Percentiles rank a stretch among this genome's conserved stretches.
Evolutionary conservation across 2,888 invertebrate species (phyloP).

Genomic region (Caenorhabditis uteleia): DNA sequence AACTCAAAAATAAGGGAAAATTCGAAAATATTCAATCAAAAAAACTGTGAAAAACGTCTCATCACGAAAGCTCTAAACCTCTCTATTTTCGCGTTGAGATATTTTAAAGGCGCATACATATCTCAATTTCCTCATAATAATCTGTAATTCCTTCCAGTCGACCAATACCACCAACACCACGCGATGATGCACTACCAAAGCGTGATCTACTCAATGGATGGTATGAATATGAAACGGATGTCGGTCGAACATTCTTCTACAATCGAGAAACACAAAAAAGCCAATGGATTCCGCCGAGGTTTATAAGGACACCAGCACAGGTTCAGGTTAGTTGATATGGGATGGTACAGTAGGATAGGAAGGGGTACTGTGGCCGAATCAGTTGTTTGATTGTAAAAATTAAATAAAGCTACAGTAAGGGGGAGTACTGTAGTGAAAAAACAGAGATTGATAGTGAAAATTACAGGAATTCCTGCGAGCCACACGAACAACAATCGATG

Average conservation of each 20-base stretch:
- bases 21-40: too few relatives aligned
- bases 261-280: constrained; percentile 57
- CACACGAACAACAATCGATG: constrained; percentile 21
- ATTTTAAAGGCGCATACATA: background rate
- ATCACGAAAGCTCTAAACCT: too few relatives aligned
- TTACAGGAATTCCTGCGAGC: constrained; percentile 32
- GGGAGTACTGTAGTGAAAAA: background rate
- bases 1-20: too few relatives aligned
- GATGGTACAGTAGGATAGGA: too few relatives aligned
- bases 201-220: constrained; percentile 62
- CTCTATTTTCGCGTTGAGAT: too few relatives aligned
- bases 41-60: background rate
- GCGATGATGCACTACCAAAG: constrained; percentile 37
- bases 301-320: constrained; percentile 55
- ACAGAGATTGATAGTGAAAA: background rate
- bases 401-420: background rate
- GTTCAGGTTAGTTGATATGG: constrained; percentile 39
- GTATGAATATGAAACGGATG: constrained; percentile 61
- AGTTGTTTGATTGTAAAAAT: background rate
- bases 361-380: too few relatives aligned
- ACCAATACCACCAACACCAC: constrained; percentile 55
- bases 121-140: background rate
- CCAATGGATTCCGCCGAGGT: constrained; percentile 66
- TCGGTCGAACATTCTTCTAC: constrained; percentile 61
- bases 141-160: too few relatives aligned